Percentiles rank a stretch among this genome's conserved stretches.
These are phyloP conservation scores for Caretta caretta DNA, from an alignment of 2,113 vertebrate genomes.

Conservation along the genomic window DNA sequence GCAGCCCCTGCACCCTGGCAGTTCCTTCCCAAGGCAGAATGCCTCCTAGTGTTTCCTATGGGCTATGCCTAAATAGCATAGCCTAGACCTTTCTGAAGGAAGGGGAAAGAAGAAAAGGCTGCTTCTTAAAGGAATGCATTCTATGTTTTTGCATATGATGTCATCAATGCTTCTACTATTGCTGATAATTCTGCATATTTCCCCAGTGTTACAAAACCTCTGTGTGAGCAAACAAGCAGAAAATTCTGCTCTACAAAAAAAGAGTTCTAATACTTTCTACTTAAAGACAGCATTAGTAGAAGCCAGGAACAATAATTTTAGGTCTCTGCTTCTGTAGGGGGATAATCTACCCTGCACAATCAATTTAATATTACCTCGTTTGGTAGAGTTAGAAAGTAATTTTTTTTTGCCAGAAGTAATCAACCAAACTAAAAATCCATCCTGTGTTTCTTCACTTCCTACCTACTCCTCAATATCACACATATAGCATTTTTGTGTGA, in stretches of 20 bases:
- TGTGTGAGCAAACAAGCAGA: neutral
- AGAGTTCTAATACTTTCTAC: neutral
- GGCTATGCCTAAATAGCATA: neutral
- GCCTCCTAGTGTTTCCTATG: neutral
- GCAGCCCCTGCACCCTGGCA: neutral
- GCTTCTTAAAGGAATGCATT: neutral
- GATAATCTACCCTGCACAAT: neutral
- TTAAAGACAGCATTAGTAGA: neutral
- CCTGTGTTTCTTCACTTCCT: conserved; percentile 3
- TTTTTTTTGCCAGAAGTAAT: neutral
- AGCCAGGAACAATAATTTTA: neutral
- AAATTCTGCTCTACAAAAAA: neutral
- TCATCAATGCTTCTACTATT: neutral
- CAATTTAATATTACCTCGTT: neutral
- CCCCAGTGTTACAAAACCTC: conserved; percentile 7
- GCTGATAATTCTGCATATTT: neutral
- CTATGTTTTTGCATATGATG: neutral
- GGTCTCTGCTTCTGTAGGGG: neutral
- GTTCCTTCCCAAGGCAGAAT: neutral
- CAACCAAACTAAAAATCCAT: neutral
- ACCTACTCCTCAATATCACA: neutral
- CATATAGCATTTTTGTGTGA: neutral
- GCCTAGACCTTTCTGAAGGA: neutral
- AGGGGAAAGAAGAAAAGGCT: neutral
- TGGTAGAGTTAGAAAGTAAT: conserved; percentile 19